Conservation (phyloP, 2,113 vertebrate species). For the Megaceryle torquata region DNA sequence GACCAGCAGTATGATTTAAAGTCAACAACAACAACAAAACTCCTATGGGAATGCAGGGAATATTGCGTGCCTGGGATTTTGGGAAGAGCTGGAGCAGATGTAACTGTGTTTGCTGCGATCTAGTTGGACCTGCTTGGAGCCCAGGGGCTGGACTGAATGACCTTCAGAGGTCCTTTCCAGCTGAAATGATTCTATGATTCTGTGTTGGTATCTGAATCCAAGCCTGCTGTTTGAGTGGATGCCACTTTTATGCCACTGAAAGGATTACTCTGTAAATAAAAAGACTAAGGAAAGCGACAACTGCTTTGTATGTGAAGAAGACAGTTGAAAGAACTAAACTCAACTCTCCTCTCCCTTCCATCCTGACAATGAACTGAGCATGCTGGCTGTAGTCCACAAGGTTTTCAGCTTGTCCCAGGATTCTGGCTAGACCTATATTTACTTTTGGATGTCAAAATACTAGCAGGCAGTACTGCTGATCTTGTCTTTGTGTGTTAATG, state of each 20-base stretch:
- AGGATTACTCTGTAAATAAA: not conserved
- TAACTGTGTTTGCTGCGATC: not conserved
- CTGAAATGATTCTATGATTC: not conserved
- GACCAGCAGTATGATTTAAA: conserved; percentile 32
- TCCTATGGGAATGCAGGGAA: not conserved
- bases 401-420: not conserved
- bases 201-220: not conserved
- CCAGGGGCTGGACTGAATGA: not conserved
- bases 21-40: not conserved
- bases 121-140: not conserved
- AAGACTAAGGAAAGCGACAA: not conserved
- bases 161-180: conserved; percentile 36
- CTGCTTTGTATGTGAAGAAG: not conserved
- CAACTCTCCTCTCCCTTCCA: not conserved
- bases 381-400: not conserved
- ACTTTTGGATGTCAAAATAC: not conserved
- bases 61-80: not conserved
- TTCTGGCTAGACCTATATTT: not conserved
- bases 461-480: not conserved
- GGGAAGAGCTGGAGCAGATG: not conserved
- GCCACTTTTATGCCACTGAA: not conserved
- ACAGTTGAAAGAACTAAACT: not conserved
- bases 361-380: not conserved
- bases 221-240: not conserved
- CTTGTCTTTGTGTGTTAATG: not conserved